phyloP scores from a whole-genome alignment of 2,797 vertebrate species.

The Masticophis lateralis region DNA sequence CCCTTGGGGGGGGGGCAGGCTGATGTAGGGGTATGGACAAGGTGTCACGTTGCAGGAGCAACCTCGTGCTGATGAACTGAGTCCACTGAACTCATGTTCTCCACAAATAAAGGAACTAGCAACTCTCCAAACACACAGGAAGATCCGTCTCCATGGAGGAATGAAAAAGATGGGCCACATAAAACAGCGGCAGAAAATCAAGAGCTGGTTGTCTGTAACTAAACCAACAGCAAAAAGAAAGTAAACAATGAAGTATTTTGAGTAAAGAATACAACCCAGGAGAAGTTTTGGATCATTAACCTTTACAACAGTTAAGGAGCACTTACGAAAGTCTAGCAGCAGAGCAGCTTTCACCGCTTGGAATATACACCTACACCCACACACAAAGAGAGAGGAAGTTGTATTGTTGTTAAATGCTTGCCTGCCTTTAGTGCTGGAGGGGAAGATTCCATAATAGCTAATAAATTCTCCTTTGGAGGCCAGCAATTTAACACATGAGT shows the following conservation, averaged over 20 bases:
- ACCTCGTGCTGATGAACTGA: background rate
- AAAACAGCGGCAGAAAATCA: conserved; percentile 56
- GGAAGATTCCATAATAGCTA: conserved; percentile 1
- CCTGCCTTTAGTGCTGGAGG: conserved; percentile 4
- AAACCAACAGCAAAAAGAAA: conserved; percentile 55
- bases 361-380: background rate
- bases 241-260: conserved; percentile 52
- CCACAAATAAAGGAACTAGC: background rate
- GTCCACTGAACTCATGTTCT: background rate
- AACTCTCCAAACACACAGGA: background rate
- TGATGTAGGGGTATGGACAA: background rate
- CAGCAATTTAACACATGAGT: background rate
- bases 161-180: background rate
- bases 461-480: background rate
- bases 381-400: background rate
- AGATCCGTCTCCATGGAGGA: background rate
- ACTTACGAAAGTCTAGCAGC: background rate
- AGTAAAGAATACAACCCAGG: conserved; percentile 29
- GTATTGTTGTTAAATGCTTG: background rate
- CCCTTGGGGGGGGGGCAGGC: background rate
- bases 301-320: background rate
- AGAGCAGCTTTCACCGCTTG: background rate
- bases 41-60: background rate
- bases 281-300: conserved; percentile 6
- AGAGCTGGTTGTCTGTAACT: conserved; percentile 37